A percentile compares a stretch with the other conserved stretches of the same genome.
phyloP scores from a whole-genome alignment of 2,797 vertebrate genomes.

The Thripadectes ignobilis region DNA sequence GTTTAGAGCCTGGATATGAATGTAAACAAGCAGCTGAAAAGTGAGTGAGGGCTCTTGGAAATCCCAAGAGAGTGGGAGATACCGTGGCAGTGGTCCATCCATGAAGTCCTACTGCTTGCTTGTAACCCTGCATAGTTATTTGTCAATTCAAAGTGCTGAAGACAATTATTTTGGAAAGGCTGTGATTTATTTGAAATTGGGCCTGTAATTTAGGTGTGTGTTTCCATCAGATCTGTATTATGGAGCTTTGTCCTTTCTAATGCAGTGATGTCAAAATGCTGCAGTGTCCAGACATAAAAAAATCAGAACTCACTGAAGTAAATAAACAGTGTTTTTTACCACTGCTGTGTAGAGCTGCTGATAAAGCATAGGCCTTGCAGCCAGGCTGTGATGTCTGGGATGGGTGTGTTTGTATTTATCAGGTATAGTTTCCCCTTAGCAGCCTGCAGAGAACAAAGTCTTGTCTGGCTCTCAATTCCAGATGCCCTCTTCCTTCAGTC shows the following conservation, averaged over 20 bases:
- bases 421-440: not conserved
- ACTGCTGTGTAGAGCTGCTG: not conserved
- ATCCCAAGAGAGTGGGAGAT: not conserved
- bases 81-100: not conserved
- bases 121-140: not conserved
- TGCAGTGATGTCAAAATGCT: not conserved
- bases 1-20: not conserved
- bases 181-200: not conserved
- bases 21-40: not conserved
- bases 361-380: not conserved
- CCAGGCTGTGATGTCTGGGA: not conserved
- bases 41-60: not conserved
- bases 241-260: not conserved
- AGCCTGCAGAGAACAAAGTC: not conserved
- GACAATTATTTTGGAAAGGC: constrained; percentile 11
- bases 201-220: not conserved
- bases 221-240: not conserved
- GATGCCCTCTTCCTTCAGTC: not conserved
- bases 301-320: not conserved
- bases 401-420: not conserved
- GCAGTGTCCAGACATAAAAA: not conserved
- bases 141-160: not conserved
- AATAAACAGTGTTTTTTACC: not conserved
- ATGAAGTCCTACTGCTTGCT: not conserved
- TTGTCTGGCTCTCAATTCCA: not conserved